Conservation (phyloP, 2,797 vertebrate genomes). For the Lagocephalus sceleratus region DNA sequence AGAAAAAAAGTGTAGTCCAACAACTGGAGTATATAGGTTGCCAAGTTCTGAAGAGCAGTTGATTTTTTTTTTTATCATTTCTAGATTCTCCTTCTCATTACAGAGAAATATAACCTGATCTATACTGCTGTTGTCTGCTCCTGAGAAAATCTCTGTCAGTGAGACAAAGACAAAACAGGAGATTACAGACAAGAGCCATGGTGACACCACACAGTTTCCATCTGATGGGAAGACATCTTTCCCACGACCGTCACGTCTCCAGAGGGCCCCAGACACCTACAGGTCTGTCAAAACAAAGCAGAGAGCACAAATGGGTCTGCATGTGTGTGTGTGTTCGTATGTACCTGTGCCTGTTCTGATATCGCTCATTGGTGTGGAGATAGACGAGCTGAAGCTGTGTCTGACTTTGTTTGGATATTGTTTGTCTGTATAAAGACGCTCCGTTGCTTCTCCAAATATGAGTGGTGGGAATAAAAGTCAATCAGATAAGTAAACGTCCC, state of each 20-base stretch:
- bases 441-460: constrained; percentile 36
- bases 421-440: constrained; percentile 18
- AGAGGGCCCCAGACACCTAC: constrained; percentile 54
- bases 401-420: too few relatives aligned
- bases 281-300: constrained; percentile 65
- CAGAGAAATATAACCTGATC: constrained; percentile 23
- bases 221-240: constrained; percentile 64
- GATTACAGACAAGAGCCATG: constrained; percentile 60
- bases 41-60: too few relatives aligned
- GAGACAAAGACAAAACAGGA: constrained; percentile 80
- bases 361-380: constrained; percentile 43
- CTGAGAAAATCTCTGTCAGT: constrained; percentile 56
- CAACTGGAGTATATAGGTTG: too few relatives aligned
- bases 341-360: constrained; percentile 22
- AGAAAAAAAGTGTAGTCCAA: too few relatives aligned
- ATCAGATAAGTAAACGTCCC: constrained; percentile 56
- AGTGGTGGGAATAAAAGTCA: constrained; percentile 38
- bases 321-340: constrained; percentile 25
- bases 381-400: constrained; percentile 7
- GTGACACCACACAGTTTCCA: constrained; percentile 57
- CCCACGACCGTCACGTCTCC: constrained; percentile 70
- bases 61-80: too few relatives aligned
- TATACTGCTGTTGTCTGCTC: constrained; percentile 22
- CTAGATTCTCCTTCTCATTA: too few relatives aligned
- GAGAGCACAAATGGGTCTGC: constrained; percentile 28